Percentiles rank a stretch among this genome's conserved stretches.
These are phyloP conservation scores for Musca domestica DNA, from an alignment of 1,140 invertebrate genomes.

Conservation along the genomic window DNA sequence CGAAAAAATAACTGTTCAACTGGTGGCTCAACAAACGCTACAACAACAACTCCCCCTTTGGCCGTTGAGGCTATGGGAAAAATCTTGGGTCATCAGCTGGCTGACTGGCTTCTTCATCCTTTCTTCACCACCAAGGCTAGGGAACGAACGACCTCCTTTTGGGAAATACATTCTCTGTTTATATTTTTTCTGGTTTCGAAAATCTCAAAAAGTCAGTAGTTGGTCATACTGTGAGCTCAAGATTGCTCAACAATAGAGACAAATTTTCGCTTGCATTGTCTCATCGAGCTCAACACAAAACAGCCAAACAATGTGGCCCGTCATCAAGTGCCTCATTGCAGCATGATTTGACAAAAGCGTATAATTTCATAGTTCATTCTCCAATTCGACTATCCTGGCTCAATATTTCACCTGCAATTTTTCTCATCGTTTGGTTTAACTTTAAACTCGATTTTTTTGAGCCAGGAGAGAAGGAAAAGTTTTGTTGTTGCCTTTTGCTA, in stretches of 20 bases:
- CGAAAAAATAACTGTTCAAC: constrained; percentile 5
- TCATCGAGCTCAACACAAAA: background rate
- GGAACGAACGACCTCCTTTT: background rate
- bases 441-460: too few species aligned
- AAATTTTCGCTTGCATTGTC: background rate
- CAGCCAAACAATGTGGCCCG: constrained; percentile 8
- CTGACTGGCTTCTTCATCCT: background rate
- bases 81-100: constrained; percentile 7
- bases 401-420: constrained; percentile 12
- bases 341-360: background rate
- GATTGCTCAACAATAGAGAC: constrained; percentile 16
- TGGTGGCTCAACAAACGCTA: constrained; percentile 12
- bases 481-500: background rate
- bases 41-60: background rate
- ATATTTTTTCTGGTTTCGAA: background rate
- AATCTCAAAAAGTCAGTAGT: constrained; percentile 17
- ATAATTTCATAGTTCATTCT: background rate
- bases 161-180: too few species aligned
- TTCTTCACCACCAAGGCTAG: background rate
- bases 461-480: background rate
- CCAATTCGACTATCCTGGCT: too few species aligned
- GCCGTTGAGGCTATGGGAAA: background rate
- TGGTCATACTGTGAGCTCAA: constrained; percentile 14
- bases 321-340: constrained; percentile 14
- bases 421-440: background rate